Evolutionary conservation across 2,888 invertebrate genomes (phyloP), one percentile per base, ranked within the genome.

Genomic region (Stenchaetothrips biformis): DNA sequence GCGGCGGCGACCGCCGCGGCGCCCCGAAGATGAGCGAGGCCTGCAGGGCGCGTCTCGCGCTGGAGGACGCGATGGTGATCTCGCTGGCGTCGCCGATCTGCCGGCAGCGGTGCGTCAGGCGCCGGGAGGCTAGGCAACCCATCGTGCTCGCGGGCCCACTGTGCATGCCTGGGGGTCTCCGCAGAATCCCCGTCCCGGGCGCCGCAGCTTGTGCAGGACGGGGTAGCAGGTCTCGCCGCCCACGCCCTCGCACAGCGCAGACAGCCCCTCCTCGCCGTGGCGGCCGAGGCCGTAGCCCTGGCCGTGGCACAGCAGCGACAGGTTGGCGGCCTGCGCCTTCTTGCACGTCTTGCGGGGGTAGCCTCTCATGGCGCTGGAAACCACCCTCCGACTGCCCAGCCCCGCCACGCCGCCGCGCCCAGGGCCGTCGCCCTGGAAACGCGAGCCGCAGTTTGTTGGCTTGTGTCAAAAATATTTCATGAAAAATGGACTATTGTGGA

Each of bases 141-240:
- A n/a, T n/a, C n/a, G n/a, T n/a, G n/a, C n/a, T n/a, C n/a, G n/a
- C n/a, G n/a, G 37, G 37, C 37, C 37, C 37, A 1, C 37, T 37
- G 4, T 1, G 2, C 37, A 2, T 37, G 37, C 59, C 67, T 74
- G 67, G 67, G 67, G 67, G 21, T 74, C 67, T 9, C 67, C 67
- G 25, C 67, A 74, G 21, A 74, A 74, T 7, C 67, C 67, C 67
- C 21, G 67, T 25, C 67, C 67, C 7, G 67, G 21, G 9, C 67
- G 67, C 67, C 67, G 67, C 25, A 74, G 67, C 67, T 25, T 21
- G 67, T 74, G 67, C 21, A 25, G 21, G 9, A 25, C 9, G 25
- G 67, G 67, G 67, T 74, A 74, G 67, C 67, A 74, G 21, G 67
- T 74, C 67, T 74, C 67, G 21, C 67, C 67, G 67, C 67, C 67